Base-by-base conservation (phyloP, 2,113 vertebrate species). In the Ciconia stormi region DNA sequence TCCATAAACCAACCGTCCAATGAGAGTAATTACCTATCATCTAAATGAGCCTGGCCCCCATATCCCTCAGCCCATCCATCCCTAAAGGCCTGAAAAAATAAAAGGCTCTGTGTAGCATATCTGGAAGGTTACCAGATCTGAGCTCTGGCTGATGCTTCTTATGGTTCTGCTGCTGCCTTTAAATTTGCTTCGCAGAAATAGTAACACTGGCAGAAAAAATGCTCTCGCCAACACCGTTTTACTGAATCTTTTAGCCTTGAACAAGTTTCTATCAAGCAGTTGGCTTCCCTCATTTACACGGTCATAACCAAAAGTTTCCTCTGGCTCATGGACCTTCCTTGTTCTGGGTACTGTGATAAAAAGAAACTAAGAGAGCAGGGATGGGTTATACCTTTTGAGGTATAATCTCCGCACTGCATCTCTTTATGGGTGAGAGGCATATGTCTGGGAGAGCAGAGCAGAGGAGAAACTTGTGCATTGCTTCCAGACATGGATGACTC, bases 51-150 rank as follows among this genome's bases (percentile, higher is more conserved):
- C 65, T 67, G 46, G 70, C 82, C 71, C n/a, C 13, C 65, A 7
- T 55, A 74, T 80, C 62, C 65, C 63, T 94, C 55, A 78, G 71
- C 11, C 30, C 23, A 86, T 89, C 82, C 47, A 55, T 88, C 91
- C 87, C 82, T 83, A 63, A 95, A 93, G 80, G 58, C 67, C 71
- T 89, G 66, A 55, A 97, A 96, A 91, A 93, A 71, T 32, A n/a
- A 87, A 81, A 89, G 47, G 38, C 74, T 94, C 62, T 94, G 87
- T 94, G 87, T 76, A 87, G 67, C 32, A 11, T 83, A 58, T 85
- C 87, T 97, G 95, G 87, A 95, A 95, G 52, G 70, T 83, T 80
- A 97, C 85, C 91, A 95, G 73, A 52, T 94, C 88, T 59, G 52
- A 59, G 67, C 50, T 88, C 82, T 93, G 66, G 19, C 73, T 93